Evolutionary conservation across 1,140 invertebrate species (phyloP), one percentile per base, ranked within the genome.

Genomic region (Chironomus striatipennis): DNA sequence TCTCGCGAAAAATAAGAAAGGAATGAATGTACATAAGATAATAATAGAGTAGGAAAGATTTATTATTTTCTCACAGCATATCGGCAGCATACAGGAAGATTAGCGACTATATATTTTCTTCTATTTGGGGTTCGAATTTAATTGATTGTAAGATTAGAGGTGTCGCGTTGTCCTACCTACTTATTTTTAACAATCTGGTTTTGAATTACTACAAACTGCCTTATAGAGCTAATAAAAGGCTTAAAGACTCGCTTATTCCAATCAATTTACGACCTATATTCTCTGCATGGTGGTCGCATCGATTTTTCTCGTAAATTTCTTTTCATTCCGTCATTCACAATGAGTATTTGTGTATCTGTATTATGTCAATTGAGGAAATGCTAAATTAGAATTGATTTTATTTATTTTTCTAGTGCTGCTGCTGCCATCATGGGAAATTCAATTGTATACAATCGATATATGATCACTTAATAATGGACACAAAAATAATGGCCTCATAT

Each of bases 321-420:
- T n/a, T n/a, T n/a, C n/a, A 34, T 34, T 34, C 24, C 24, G 24
- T 34, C 24, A 34, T 34, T 34, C 24, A 34, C 24, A 34, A 34
- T 34, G 24, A 34, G 24, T 34, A 34, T 34, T 34, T 34, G 24
- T 34, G 24, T 34, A 34, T 34, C 24, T 34, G 47, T 57, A 12
- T 10, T 57, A 17, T 67, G 64, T 67, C 64, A 67, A 67, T 47
- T 9, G 64, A 67, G 64, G 64, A 70, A 20, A 57, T 57, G 10
- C 10, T 57, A 57, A 57, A 57, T 57, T 57, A 57, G 7, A 57
- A 70, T 70, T 70, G 65, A 70, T 70, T 70, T 70, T 21, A 8
- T 15, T 47, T 47, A 3, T 34, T 34, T 34, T 34, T 34, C 24
- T 34, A 34, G 24, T 34, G 24, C 24, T 34, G 24, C 24, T 34